Evolutionary conservation across 2,797 vertebrate genomes (phyloP).

Genomic region (Falco concolor): DNA sequence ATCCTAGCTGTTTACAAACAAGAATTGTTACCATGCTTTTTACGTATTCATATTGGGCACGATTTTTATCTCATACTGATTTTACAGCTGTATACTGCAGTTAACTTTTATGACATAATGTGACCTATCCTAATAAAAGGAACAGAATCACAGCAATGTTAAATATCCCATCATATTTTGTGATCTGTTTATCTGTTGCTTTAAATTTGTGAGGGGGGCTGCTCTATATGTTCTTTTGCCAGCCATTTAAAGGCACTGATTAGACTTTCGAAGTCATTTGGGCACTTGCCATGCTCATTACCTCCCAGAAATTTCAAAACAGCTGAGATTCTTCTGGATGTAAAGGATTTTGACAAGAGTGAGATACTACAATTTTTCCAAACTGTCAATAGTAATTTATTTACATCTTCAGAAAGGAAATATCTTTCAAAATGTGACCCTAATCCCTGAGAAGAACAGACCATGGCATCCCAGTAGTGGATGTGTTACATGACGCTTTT

Average conservation of each 20-base stretch:
- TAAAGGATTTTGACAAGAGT: not conserved
- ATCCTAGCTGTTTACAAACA: not conserved
- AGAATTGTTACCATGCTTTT: not conserved
- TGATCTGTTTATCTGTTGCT: not conserved
- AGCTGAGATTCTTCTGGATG: not conserved
- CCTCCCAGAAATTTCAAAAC: not conserved
- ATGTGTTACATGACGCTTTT: not conserved
- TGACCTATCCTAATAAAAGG: not conserved
- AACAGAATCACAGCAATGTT: not conserved
- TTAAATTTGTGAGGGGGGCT: not conserved
- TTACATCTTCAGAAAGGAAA: not conserved
- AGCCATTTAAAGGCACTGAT: not conserved
- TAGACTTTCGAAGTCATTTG: not conserved
- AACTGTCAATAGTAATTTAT: not conserved
- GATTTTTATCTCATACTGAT: not conserved
- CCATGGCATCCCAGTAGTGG: not conserved
- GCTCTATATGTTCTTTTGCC: not conserved
- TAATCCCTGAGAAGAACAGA: not conserved
- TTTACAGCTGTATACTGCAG: not conserved
- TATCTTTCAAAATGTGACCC: not conserved
- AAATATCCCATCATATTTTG: not conserved
- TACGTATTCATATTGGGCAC: not conserved
- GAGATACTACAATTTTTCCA: not conserved
- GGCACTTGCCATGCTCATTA: not conserved
- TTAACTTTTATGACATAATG: fast-evolving